These are phyloP conservation scores for Paralichthys olivaceus DNA, from an alignment of 2,113 vertebrate genomes.

Conservation along the genomic window DNA sequence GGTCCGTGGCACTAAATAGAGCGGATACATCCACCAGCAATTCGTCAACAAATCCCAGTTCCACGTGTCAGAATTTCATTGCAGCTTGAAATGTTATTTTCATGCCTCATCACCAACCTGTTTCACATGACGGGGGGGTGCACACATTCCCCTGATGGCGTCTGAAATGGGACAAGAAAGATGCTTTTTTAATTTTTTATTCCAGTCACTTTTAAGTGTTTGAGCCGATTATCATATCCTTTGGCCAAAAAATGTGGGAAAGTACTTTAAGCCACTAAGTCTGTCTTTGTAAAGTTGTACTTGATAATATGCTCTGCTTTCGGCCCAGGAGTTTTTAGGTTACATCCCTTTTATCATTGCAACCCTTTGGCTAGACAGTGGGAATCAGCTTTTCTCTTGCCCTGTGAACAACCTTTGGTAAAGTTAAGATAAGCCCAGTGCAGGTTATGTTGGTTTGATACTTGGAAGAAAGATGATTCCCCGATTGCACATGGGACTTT, in stretches of 20 bases:
- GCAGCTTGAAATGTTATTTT: conserved; percentile 50
- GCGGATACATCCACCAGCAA: conserved; percentile 15
- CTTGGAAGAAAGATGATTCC: not conserved
- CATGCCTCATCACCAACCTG: conserved; percentile 44
- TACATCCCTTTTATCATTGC: not conserved
- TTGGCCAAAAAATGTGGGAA: not conserved
- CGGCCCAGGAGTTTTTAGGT: too few species aligned
- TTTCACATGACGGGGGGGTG: conserved; percentile 13
- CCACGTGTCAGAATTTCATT: conserved; percentile 37
- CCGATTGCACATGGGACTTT: not conserved
- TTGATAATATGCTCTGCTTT: not conserved
- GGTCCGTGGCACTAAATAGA: not conserved
- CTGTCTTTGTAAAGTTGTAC: not conserved
- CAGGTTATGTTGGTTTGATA: conserved; percentile 11
- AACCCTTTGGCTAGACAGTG: conserved; percentile 5
- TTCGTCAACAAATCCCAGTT: conserved; percentile 41
- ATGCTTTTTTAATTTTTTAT: conserved; percentile 7
- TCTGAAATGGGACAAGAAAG: conserved; percentile 24
- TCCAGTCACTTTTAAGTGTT: conserved; percentile 17
- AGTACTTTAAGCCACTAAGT: not conserved
- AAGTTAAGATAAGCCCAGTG: not conserved
- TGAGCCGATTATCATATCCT: not conserved
- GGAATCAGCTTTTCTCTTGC: not conserved
- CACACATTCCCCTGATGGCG: conserved; percentile 14
- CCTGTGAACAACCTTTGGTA: not conserved